These are phyloP conservation scores for Saturnia japonica DNA, from an alignment of 2,888 invertebrate genomes.

Conservation along the genomic window DNA sequence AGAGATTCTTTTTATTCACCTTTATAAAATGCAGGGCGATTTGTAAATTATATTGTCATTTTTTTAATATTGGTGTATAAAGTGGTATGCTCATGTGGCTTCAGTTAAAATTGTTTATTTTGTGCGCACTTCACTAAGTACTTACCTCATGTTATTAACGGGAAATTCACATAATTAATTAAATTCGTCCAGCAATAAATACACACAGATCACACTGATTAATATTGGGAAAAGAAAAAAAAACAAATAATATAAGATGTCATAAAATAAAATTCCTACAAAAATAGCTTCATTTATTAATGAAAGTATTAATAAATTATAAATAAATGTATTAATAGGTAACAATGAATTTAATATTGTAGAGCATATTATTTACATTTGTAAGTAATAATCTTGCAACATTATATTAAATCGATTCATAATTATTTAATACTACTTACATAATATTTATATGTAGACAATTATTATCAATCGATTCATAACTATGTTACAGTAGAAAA, in stretches of 20 bases:
- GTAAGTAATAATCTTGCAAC: too few species aligned
- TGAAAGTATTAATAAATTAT: too few species aligned
- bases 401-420: too few species aligned
- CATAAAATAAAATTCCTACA: neutral
- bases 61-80: slow-evolving; percentile 27
- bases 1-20: slow-evolving; percentile 27
- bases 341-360: too few species aligned
- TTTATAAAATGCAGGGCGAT: slow-evolving; percentile 49
- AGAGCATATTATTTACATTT: too few species aligned
- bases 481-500: slow-evolving; percentile 20
- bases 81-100: slow-evolving; percentile 39
- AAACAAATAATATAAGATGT: neutral
- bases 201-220: neutral
- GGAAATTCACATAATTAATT: neutral
- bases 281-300: neutral
- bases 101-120: neutral
- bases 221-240: neutral
- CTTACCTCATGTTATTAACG: neutral
- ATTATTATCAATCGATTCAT: neutral
- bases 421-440: too few species aligned
- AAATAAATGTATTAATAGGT: too few species aligned
- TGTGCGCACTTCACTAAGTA: neutral
- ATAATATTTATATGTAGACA: neutral
- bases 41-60: slow-evolving; percentile 28
- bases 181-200: neutral